Conservation (phyloP, 2,888 invertebrate species). For the Phlogophora meticulosa region DNA sequence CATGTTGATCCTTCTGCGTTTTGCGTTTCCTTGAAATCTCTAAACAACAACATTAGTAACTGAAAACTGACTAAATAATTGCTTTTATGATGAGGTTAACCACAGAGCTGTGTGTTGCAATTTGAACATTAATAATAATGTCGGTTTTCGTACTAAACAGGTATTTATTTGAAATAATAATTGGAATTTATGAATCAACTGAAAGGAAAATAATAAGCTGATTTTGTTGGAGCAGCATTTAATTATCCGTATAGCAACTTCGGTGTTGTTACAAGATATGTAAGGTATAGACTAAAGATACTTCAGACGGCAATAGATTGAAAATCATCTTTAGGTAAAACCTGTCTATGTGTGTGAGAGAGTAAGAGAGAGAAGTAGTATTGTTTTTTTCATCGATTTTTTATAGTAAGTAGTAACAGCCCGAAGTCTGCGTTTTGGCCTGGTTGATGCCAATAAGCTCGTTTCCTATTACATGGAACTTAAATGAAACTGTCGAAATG, state of each 20-base stretch:
- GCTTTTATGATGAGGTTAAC: slow-evolving; percentile 27
- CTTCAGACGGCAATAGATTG: no score
- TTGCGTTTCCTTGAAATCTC: slow-evolving; percentile 46
- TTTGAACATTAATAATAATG: slow-evolving; percentile 19
- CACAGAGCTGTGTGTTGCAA: slow-evolving; percentile 17
- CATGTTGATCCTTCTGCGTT: no score
- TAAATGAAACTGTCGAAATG: no score
- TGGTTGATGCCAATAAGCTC: no score
- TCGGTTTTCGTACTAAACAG: background rate
- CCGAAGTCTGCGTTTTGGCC: no score
- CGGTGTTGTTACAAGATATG: background rate
- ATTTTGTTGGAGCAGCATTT: slow-evolving; percentile 2
- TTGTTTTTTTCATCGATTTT: no score
- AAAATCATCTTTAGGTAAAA: no score
- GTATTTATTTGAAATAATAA: slow-evolving; percentile 20
- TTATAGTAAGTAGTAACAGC: no score
- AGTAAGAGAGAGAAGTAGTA: no score
- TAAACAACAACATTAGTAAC: slow-evolving; percentile 38
- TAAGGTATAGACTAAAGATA: no score
- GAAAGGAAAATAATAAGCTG: slow-evolving; percentile 12
- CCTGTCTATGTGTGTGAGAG: no score
- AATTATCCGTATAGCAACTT: background rate
- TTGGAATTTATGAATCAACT: slow-evolving; percentile 1
- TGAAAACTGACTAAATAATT: slow-evolving; percentile 32
- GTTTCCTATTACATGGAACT: no score